Base-by-base conservation (phyloP, 2,888 invertebrate species). In the Rhagonycha lutea region DNA sequence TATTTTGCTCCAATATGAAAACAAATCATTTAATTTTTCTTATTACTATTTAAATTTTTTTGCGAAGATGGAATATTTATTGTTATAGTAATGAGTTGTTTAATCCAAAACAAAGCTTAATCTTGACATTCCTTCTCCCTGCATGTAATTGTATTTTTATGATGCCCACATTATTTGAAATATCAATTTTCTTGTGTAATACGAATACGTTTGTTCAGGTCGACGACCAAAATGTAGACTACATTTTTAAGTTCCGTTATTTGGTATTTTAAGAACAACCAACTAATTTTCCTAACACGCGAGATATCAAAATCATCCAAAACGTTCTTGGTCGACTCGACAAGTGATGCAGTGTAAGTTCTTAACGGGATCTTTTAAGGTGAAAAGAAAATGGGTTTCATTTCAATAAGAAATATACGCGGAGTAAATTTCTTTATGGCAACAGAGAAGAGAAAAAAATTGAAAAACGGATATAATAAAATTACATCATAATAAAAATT, bases 221-320 rank as follows among this genome's bases (percentile, higher is more conserved):
- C 86, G 84, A 81, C 83, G 85, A 86, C 86, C 86, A 85, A 86
- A 86, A 86, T 86, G 82, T 86, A 83, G 86, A 85, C 82, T 85
- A 86, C 82, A 85, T 85, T 85, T 84, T 83, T 82, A 83, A 83
- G 80, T 81, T 80, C 86, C 86, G 86, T 86, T 86, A 86, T 84
- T 82, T 82, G 81, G 83, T 78, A 83, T 84, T 84, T 83, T 81
- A 81, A 80, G 81, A 78, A 78, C 80, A 79, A 76, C 81, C 83
- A 82, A 78, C 18, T 61, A 29, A 12, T 70, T 77, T 61, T 68
- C 73, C 23, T 23, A n/a, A 11, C 14, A 14, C 8, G 61, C 8
- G 24, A 24, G 24, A 47, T 23, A 47, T 61, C 28, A 14, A 28
- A 68, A 32, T 9, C 10, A 18, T 67, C 29, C 60, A 74, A 14